Conservation (phyloP, 1,140 invertebrate species). For the Propsilocerus akamusi region DNA sequence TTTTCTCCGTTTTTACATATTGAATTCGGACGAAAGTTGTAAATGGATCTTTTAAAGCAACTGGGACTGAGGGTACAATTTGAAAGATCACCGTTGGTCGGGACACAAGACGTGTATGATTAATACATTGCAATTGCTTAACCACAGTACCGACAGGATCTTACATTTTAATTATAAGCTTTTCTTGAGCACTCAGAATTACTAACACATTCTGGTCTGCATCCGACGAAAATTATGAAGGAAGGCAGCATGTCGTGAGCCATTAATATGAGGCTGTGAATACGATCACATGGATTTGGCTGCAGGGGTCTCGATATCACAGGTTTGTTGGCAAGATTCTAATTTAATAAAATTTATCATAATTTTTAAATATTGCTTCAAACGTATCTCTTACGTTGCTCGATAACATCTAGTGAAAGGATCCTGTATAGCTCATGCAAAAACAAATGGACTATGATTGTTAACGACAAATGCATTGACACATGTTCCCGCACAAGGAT, state of each 20-base stretch:
- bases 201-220: conserved; percentile 50
- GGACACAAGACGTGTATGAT: too few relatives aligned
- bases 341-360: conserved; percentile 19
- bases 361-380: too few relatives aligned
- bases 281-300: conserved; percentile 63
- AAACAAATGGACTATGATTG: conserved; percentile 41
- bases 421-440: conserved; percentile 40
- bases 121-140: too few relatives aligned
- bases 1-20: too few relatives aligned
- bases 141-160: too few relatives aligned
- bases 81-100: too few relatives aligned
- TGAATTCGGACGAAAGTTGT: too few relatives aligned
- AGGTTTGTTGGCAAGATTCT: conserved; percentile 18
- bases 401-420: conserved; percentile 38
- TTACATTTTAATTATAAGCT: too few relatives aligned
- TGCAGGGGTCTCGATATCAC: conserved; percentile 42
- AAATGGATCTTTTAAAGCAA: too few relatives aligned
- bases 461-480: conserved; percentile 42
- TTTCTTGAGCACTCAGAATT: conserved; percentile 51
- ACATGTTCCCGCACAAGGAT: conserved; percentile 43
- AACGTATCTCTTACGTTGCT: conserved; percentile 34
- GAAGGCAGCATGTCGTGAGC: conserved; percentile 35
- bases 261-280: conserved; percentile 45
- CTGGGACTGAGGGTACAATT: too few relatives aligned
- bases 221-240: conserved; percentile 21